Base-by-base conservation (phyloP, 2,888 invertebrate genomes). In the Carabus problematicus region DNA sequence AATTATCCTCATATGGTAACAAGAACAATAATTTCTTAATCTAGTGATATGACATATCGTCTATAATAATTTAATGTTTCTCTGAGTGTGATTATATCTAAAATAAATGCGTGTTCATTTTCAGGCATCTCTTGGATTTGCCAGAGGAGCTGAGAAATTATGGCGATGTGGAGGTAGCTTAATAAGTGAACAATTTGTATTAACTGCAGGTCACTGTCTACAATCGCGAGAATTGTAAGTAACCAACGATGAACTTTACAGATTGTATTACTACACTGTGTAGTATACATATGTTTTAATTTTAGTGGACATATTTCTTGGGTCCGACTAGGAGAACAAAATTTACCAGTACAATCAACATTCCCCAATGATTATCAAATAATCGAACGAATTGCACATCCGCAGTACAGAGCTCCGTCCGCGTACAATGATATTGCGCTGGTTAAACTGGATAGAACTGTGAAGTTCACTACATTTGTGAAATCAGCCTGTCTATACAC, bases 121-220 rank as follows among this genome's bases (percentile, higher is more conserved):
- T 64, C 56, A 73, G 73, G 72, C 73, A 11, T 54, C 70, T n/a
- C 52, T 73, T 39, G 72, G 73, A 8, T 73, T 67, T 66, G 72
- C 71, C n/a, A 71, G 67, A 39, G 61, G 66, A 12, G 79, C 76
- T 11, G 75, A 76, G 0, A 81, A 83, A 71, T 61, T 72, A 0
- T 87, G 86, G 82, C 74, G 73, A 3, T 91, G 91, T 74, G 90
- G 90, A 0, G 91, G 90, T 0, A 84, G 85, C 3, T 80, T 91
- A n/a, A 85, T 91, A 60, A 87, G 87, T 60, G 73, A 86, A 0
- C 80, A 80, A 9, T 89, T 85, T 77, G 85, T 91, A 47, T 77
- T 91, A 7, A 88, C 89, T 0, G 89, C 89, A 0, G 89, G 87
- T 0, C 90, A 90, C 76, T 91, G 90, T 73, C 39, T 73, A 2